Evolutionary conservation across 2,888 invertebrate species (phyloP), one percentile per base, ranked within the genome.

Genomic region (Tiliacea citrago): DNA sequence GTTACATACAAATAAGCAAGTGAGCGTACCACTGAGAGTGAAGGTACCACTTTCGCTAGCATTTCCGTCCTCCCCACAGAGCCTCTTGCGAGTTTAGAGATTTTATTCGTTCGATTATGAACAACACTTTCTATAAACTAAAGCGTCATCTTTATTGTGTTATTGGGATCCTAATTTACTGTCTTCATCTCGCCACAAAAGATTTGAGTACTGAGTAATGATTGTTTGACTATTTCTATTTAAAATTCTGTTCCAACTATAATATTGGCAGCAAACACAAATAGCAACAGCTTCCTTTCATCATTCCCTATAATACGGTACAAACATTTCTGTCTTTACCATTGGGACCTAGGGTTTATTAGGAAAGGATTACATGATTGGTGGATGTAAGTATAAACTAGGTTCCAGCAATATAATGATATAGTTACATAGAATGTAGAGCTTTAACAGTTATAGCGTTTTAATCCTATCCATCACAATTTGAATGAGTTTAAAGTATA

Each of bases 21-120:
- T 77, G 73, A 88, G 87, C 29, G 29, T 29, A 29, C 29, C 29
- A 29, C 90, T 88, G 90, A 94, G 93, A 94, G 94, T 94, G 94
- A 94, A 93, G 91, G 94, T 91, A 90, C 84, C 83, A 91, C 94
- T 94, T 94, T 94, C 94, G 93, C 93, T 92, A 86, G 81, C 87
- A 84, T 83, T 90, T 87, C 89, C 87, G 89, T 79, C 73, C 83
- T 83, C 86, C 86, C 77, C 81, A 35, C 81, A 77, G 85, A 86
- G 83, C 86, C 89, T 88, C 88, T 84, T 84, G 81, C 85, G 82
- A 82, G 74, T 82, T 81, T 81, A 76, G 77, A 83, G 67, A 82
- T 88, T 88, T 87, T 87, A 83, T 87, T 81, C 83, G 77, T 86
- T 85, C 84, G 75, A 86, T 85, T 86, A 87, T 81, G 78, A 87